These are phyloP conservation scores for Pyrrhosoma nymphula DNA, from an alignment of 2,888 invertebrate species.

Conservation along the genomic window DNA sequence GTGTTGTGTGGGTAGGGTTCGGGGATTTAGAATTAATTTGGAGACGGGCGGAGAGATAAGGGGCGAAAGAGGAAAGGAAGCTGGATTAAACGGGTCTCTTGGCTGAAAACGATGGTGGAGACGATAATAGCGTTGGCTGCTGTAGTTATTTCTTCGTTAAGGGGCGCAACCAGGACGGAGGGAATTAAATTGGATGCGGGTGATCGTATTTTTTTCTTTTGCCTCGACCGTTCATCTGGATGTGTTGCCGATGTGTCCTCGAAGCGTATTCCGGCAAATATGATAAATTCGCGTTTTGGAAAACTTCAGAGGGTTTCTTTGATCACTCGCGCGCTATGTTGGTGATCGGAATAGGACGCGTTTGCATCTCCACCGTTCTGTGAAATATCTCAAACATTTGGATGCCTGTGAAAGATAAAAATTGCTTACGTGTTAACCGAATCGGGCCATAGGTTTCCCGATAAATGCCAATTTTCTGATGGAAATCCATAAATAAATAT, in stretches of 20 bases:
- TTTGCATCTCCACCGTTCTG: background rate
- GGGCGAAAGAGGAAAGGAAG: background rate
- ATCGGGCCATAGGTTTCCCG: background rate
- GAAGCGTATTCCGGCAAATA: background rate
- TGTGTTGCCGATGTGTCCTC: background rate
- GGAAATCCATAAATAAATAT: background rate
- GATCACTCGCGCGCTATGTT: background rate
- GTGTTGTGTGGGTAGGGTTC: background rate
- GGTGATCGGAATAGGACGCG: background rate
- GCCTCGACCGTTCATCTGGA: background rate
- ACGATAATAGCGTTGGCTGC: background rate
- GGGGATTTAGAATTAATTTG: constrained; percentile 6
- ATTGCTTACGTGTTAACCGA: background rate
- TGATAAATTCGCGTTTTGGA: background rate
- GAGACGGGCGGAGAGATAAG: background rate
- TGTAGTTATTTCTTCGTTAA: background rate
- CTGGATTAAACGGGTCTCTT: background rate
- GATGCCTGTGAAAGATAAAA: background rate
- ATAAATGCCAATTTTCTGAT: background rate
- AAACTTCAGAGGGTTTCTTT: background rate
- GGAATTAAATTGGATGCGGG: background rate
- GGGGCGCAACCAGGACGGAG: background rate
- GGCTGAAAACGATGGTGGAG: background rate
- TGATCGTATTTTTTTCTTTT: background rate
- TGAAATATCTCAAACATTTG: background rate